Evolutionary conservation across 2,797 vertebrate genomes (phyloP).

Genomic region (Fratercula arctica): DNA sequence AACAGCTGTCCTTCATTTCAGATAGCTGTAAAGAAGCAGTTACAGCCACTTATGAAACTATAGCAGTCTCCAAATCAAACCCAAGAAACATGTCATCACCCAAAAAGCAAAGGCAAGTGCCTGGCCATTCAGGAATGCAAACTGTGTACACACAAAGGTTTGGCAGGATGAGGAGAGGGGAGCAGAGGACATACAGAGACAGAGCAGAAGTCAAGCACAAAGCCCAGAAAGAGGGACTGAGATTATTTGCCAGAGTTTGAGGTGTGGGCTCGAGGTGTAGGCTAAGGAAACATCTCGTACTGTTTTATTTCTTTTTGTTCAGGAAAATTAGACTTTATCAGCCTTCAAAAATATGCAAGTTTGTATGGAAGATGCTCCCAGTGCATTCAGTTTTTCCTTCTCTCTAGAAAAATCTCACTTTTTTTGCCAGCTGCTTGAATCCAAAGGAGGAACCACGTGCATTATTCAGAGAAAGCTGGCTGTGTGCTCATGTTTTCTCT

Average conservation of each 20-base stretch:
- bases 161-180: background rate
- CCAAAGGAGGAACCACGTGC: background rate
- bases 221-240: background rate
- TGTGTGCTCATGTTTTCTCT: background rate
- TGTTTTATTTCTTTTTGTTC: background rate
- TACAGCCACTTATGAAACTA: conserved; percentile 31
- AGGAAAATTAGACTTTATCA: background rate
- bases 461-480: background rate
- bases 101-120: background rate
- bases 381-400: background rate
- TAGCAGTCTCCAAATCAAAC: conserved; percentile 59
- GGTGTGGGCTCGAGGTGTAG: background rate
- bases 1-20: conserved; percentile 50
- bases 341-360: background rate
- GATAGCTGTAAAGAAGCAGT: background rate
- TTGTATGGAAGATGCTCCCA: background rate
- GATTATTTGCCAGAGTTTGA: background rate
- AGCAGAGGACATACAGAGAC: background rate
- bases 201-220: background rate
- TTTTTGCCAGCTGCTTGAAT: background rate
- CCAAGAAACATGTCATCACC: conserved; percentile 7
- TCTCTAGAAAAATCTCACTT: background rate
- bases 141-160: background rate
- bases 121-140: background rate
- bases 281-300: background rate